phyloP scores from a whole-genome alignment of 2,113 vertebrate species.

The Ia io region DNA sequence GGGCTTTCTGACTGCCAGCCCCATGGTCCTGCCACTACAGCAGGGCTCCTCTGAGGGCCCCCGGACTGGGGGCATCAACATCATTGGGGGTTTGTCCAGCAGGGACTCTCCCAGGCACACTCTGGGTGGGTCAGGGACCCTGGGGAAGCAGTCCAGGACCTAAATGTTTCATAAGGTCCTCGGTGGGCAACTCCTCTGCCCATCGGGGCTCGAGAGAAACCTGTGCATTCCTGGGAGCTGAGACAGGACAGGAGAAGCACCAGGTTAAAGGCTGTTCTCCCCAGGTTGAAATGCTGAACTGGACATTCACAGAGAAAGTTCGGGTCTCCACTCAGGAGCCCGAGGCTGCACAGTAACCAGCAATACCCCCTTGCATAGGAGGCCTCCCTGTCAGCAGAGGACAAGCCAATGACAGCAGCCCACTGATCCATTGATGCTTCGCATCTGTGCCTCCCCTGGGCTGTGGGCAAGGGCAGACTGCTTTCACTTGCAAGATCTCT shows the following conservation, averaged over 20 bases:
- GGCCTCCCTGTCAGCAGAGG: background rate
- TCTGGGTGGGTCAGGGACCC: background rate
- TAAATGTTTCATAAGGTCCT: background rate
- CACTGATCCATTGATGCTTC: fast-evolving
- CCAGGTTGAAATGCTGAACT: background rate
- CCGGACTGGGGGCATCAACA: background rate
- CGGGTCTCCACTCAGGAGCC: too few relatives aligned
- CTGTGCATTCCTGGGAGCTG: background rate
- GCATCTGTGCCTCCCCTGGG: fast-evolving
- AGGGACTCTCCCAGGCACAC: background rate
- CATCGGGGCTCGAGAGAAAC: background rate
- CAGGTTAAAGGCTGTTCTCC: background rate
- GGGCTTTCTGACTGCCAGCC: background rate
- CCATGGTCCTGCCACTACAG: fast-evolving
- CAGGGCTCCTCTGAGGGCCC: background rate
- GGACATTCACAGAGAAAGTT: background rate
- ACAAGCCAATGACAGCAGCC: background rate
- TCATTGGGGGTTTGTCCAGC: fast-evolving
- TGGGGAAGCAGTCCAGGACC: background rate
- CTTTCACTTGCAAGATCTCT: background rate
- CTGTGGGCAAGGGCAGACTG: fast-evolving
- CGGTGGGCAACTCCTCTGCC: fast-evolving
- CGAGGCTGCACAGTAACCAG: background rate
- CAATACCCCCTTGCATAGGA: fast-evolving
- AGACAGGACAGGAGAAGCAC: background rate